Conservation (phyloP, 2,888 invertebrate species). For the Frankliniella intonsa region DNA sequence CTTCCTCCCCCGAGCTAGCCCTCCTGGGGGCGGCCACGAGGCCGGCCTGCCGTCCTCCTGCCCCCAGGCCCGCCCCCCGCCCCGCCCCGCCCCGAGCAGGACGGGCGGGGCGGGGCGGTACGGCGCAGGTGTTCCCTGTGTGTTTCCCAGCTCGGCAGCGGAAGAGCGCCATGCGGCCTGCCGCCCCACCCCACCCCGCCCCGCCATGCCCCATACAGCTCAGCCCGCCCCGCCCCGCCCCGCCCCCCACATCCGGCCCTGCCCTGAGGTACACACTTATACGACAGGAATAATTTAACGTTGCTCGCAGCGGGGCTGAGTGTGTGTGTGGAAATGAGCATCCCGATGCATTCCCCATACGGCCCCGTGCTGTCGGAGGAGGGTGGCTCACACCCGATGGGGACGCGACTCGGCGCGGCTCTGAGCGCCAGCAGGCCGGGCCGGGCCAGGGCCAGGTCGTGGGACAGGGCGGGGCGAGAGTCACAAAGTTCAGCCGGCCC, state of each 20-base stretch:
- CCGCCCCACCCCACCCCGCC: background rate
- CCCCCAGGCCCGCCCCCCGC: background rate
- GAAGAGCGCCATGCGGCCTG: constrained; percentile 11
- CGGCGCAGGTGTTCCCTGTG: constrained; percentile 11
- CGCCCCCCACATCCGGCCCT: background rate
- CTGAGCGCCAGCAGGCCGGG: too few species aligned
- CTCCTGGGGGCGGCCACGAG: background rate
- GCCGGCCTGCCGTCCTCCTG: background rate
- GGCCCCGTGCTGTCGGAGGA: background rate
- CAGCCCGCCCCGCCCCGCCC: background rate
- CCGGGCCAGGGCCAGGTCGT: background rate
- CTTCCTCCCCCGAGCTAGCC: too few species aligned
- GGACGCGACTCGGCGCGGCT: too few species aligned
- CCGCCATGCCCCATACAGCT: background rate
- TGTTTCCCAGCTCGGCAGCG: constrained; percentile 1
- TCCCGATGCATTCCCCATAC: background rate
- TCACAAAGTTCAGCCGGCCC: background rate
- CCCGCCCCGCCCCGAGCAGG: background rate
- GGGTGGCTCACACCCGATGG: background rate
- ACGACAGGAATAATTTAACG: constrained; percentile 17
- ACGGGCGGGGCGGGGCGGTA: background rate
- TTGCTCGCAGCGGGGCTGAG: background rate
- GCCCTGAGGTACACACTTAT: background rate
- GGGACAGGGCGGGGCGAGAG: background rate
- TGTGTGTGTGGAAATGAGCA: too few species aligned